Percentiles rank a stretch among this genome's conserved stretches.
Conservation (phyloP, 2,888 invertebrate genomes). For the Chaetogeoica ovagalla region DNA sequence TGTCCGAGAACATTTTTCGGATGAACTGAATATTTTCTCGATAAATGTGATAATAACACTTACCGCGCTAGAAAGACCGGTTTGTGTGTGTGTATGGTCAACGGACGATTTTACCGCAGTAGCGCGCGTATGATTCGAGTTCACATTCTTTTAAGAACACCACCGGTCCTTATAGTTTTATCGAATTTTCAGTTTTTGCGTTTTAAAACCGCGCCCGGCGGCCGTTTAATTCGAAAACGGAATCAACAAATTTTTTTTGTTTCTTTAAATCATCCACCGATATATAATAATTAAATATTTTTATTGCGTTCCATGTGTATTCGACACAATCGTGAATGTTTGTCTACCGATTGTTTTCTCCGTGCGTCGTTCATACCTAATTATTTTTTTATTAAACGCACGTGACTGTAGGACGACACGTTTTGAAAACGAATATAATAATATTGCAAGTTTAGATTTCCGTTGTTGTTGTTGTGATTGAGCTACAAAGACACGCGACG, state of each 20-base stretch:
- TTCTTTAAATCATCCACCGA: too few relatives aligned
- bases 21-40: slow-evolving; percentile 21
- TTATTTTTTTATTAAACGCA: neutral
- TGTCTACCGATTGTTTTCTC: slow-evolving; percentile 2
- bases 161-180: neutral
- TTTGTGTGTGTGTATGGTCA: slow-evolving; percentile 15
- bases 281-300: neutral
- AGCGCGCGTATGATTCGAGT: neutral
- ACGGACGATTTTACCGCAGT: slow-evolving; percentile 7
- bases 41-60: slow-evolving; percentile 30
- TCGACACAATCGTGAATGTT: neutral
- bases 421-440: neutral
- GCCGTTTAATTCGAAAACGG: neutral
- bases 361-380: neutral
- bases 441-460: neutral
- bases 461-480: too few relatives aligned
- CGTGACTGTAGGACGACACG: neutral
- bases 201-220: neutral
- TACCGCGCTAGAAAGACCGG: slow-evolving; percentile 27
- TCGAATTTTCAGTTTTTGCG: neutral
- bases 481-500: too few relatives aligned
- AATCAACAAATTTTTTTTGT: too few relatives aligned
- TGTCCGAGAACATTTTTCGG: slow-evolving; percentile 17
- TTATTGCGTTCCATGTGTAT: neutral
- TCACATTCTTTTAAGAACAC: slow-evolving; percentile 1